Percentiles rank a stretch among this genome's conserved stretches.
Evolutionary conservation across 2,797 vertebrate species (phyloP).

Genomic region (Australoheros facetus): DNA sequence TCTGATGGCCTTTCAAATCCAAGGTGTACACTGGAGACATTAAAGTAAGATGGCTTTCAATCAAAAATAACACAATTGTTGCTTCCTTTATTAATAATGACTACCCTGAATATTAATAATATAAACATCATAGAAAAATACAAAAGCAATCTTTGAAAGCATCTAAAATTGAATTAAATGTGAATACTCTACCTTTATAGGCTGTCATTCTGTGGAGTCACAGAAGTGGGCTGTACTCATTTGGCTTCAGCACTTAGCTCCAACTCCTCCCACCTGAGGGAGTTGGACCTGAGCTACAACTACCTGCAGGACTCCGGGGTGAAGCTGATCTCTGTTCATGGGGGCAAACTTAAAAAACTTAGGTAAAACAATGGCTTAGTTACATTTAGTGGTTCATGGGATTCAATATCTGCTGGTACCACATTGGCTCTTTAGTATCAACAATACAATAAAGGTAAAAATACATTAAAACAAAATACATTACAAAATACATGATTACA

Average conservation of each 20-base stretch:
- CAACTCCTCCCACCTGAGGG: constrained; percentile 28
- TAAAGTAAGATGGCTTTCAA: constrained; percentile 17
- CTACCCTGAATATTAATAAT: neutral
- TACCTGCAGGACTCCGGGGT: constrained; percentile 42
- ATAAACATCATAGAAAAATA: neutral
- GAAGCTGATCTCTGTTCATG: constrained; percentile 21
- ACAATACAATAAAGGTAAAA: neutral
- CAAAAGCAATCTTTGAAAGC: neutral
- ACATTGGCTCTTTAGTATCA: neutral
- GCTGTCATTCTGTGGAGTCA: constrained; percentile 46
- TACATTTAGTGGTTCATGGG: too few relatives aligned
- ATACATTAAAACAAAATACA: too few relatives aligned
- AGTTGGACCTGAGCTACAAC: constrained; percentile 46
- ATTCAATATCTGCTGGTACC: too few relatives aligned
- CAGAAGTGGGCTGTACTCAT: constrained; percentile 8
- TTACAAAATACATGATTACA: too few relatives aligned
- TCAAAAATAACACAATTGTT: neutral
- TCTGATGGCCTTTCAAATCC: constrained; percentile 22
- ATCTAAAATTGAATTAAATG: neutral
- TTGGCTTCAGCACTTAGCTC: constrained; percentile 39
- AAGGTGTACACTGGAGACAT: constrained; percentile 28
- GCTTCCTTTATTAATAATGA: neutral
- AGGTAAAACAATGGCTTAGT: constrained; percentile 11
- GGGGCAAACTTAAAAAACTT: constrained; percentile 19
- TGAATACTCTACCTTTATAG: neutral